Evolutionary conservation across 1,140 invertebrate species (phyloP), one percentile per base, ranked within the genome.

Genomic region (Drosophila sechellia): DNA sequence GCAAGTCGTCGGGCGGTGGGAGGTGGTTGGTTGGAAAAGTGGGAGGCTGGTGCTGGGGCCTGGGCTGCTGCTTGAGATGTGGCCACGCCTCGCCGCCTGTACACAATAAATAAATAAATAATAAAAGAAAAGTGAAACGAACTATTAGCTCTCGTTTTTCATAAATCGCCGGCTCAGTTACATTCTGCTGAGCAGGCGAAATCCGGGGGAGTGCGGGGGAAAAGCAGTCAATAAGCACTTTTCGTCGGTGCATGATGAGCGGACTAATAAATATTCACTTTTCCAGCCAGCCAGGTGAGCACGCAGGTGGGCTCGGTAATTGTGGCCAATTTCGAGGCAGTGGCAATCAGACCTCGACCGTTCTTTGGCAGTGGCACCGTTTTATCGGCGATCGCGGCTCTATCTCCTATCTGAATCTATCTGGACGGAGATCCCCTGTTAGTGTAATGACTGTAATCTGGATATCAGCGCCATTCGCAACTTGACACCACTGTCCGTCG

Each of bases 91-190:
- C 71, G 71, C 27, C 78, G 83, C 75, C 70, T 68, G 69, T 74
- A 61, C 64, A 59, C 53, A 42, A 78, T 72, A 80, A 79, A 86
- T 86, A 89, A 77, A 84, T 84, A 90, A 87, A 84, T 80, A 90
- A 84, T 80, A 90, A 87, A 90, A 90, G 84, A 84, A 90, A 89
- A 89, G 85, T 90, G 84, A 89, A 89, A 89, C 85, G 77, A 89
- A 78, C 85, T 74, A 84, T 75, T 89, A 89, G 85, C 84, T 89
- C 84, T 89, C 84, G 84, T 89, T 89, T 89, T 89, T 86, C 81
- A 89, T 80, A 80, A 79, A 70, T 89, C 75, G 77, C 79, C 60
- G 53, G 31, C 65, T 78, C 65, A 83, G 83, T 87, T 87, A 89
- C 84, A 87, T 87, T 83, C 84, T 87, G 79, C 35, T 89, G 84